Conservation (phyloP, 2,113 vertebrate genomes). For the Sinocyclocheilus anshuiensis region DNA sequence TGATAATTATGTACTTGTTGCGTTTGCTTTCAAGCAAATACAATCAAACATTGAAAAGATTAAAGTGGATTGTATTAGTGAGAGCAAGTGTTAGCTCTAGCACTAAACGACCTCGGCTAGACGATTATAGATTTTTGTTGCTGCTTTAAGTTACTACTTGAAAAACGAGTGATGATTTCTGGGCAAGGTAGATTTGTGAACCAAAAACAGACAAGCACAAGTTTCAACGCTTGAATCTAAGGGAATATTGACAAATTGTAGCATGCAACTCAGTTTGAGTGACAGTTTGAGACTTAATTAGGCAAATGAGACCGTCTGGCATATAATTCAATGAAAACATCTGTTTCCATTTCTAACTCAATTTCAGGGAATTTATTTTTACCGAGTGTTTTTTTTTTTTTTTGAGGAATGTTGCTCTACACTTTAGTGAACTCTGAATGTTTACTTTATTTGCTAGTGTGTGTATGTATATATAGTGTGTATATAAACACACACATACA, state of each 20-base stretch:
- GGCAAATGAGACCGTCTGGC: constrained; percentile 30
- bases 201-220: constrained; percentile 9
- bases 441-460: neutral
- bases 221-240: constrained; percentile 7
- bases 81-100: constrained; percentile 67
- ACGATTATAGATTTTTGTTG: neutral
- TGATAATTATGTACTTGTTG: constrained; percentile 99
- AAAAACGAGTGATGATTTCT: constrained; percentile 3
- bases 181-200: neutral
- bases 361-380: constrained; percentile 41
- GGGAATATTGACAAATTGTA: constrained; percentile 32
- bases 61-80: constrained; percentile 85
- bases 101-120: constrained; percentile 27
- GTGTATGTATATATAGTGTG: neutral
- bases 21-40: constrained; percentile 94
- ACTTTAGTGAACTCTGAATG: neutral
- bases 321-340: constrained; percentile 41
- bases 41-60: constrained; percentile 94
- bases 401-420: neutral
- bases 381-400: neutral
- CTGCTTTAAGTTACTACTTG: neutral
- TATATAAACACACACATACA: neutral
- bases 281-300: constrained; percentile 46
- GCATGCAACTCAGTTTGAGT: constrained; percentile 34
- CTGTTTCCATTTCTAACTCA: constrained; percentile 45